Conservation (phyloP, 2,113 vertebrate species). For the Salminus brasiliensis region DNA sequence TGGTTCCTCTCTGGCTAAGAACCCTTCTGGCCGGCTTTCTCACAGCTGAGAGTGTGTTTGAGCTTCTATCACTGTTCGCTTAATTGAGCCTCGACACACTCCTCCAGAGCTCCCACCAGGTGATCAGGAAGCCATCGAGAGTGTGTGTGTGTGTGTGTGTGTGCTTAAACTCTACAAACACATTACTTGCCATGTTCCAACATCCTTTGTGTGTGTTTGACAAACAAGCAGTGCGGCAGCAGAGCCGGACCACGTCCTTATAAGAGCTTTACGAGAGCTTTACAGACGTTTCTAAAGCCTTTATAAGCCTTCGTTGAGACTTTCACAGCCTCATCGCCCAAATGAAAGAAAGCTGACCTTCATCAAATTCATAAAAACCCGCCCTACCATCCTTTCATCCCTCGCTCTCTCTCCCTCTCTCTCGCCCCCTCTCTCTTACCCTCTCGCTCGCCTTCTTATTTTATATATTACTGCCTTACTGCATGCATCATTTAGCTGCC, state of each 20-base stretch:
- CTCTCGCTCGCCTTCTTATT: neutral
- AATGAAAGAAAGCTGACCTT: neutral
- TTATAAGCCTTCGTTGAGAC: neutral
- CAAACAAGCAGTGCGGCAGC: constrained; percentile 1
- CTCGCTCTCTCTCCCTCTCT: neutral
- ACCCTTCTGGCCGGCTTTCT: too few species aligned
- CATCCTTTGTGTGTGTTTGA: constrained; percentile 5
- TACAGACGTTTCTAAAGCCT: neutral
- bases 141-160: constrained; percentile 18
- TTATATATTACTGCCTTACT: neutral
- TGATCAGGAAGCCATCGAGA: neutral
- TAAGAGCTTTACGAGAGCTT: neutral
- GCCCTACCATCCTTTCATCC: neutral
- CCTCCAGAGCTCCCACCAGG: neutral
- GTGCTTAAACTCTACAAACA: constrained; percentile 33
- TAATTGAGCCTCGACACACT: neutral
- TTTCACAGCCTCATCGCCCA: neutral
- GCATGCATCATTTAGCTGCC: constrained; percentile 4
- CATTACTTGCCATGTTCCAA: constrained; percentile 3
- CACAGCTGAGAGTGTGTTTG: too few species aligned
- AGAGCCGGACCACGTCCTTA: neutral
- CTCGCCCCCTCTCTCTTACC: neutral
- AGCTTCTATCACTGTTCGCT: neutral
- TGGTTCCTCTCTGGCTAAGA: too few species aligned
- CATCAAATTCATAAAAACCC: neutral